Evolutionary conservation across 2,113 vertebrate genomes (phyloP), one percentile per base, ranked within the genome.

Genomic region (Aegithalos caudatus): DNA sequence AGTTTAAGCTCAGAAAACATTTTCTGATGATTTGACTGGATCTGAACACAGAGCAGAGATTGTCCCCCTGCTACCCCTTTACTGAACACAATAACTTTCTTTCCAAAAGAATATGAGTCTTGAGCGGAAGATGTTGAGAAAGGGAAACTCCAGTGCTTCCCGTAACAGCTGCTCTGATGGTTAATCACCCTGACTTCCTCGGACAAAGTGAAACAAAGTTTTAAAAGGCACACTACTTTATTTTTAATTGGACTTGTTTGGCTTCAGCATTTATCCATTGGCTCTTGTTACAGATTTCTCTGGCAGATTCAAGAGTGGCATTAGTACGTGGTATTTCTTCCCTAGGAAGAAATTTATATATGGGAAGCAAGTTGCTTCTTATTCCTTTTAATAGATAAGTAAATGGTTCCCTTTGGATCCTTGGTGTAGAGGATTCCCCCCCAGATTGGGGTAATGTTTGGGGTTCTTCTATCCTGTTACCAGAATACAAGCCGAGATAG

Each of bases 161-260:
- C 12, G 18, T 92, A 92, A 88, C 47, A 84, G 51, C 65, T 53
- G 51, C 91, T 81, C 67, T 66, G 53, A 62, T 18, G 72, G 74
- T 86, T 92, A 90, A 95, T 95, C 90, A 92, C 47, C 60, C 94
- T n/a, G 71, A 81, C 76, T 93, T 93, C 85, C 76, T 92, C 0
- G 0, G 77, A 90, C 38, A 86, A 88, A 88, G n/a, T 92, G 76
- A 95, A 94, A 81, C 51, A 94, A 90, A 81, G 81, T 57, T 77
- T 35, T 2, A 77, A 94, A 86, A 65, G 60, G 51, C 78, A 35
- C 45, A 74, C 66, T 69, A 48, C 58, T 93, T 90, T 53, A 45
- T 88, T 95, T 91, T 95, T 90, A 95, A 96, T 87, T 95, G 62
- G 67, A 90, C 51, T 94, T 86, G 78, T 82, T 83, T 90, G 72